Evolutionary conservation across 1,140 invertebrate species (phyloP), one percentile per base, ranked within the genome.

Genomic region (Nautilus pompilius): DNA sequence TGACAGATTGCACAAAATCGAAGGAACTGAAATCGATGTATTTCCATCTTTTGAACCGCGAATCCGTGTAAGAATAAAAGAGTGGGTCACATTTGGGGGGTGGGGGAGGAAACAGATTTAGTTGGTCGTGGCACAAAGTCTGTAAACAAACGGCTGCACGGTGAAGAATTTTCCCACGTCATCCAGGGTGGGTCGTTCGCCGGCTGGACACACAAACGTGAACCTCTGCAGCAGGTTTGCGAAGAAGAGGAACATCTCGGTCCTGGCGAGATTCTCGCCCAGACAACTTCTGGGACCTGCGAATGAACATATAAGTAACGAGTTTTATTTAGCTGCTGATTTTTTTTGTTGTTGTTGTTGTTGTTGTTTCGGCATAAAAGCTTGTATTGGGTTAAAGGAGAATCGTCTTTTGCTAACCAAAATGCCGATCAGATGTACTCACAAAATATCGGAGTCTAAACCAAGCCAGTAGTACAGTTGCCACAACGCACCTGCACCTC

Each of bases 131-230:
- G n/a, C n/a, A n/a, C n/a, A n/a, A n/a, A n/a, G n/a, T n/a, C n/a
- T n/a, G n/a, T n/a, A n/a, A n/a, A n/a, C n/a, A n/a, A n/a, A n/a
- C n/a, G n/a, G n/a, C n/a, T n/a, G n/a, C n/a, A n/a, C n/a, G n/a
- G n/a, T n/a, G n/a, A n/a, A n/a, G n/a, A n/a, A n/a, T n/a, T n/a
- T n/a, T n/a, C n/a, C n/a, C n/a, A n/a, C n/a, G n/a, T n/a, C n/a
- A n/a, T n/a, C n/a, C n/a, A n/a, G n/a, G n/a, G n/a, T n/a, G n/a
- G n/a, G n/a, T n/a, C n/a, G 36, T 10, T 60, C n/a, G 5, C 41
- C 34, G 17, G 65, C 58, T 20, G 33, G 46, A 10, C 68, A 64
- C 93, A 20, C 94, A 6, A 71, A 45, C 6, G 58, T 34, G 30
- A 67, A 73, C 28, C 57, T 55, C 51, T 71, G 69, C 2, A 73